A percentile compares a stretch with the other conserved stretches of the same genome.
phyloP scores from a whole-genome alignment of 2,113 vertebrate genomes.

The Siphamia tubifer region DNA sequence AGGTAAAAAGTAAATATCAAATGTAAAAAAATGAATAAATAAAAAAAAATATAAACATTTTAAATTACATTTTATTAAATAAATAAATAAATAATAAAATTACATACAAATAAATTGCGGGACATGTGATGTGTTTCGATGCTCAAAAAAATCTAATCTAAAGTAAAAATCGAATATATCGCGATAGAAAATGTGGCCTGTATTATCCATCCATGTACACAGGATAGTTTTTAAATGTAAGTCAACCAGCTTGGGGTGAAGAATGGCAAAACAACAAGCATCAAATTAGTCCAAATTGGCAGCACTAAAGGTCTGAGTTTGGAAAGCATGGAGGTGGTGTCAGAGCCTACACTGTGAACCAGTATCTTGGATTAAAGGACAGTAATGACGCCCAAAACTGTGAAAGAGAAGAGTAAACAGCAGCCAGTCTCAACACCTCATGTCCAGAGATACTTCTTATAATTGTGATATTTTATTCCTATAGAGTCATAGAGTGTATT shows the following conservation, averaged over 20 bases:
- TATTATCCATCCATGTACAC: too few relatives aligned
- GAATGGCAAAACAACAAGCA: slow-evolving; percentile 19
- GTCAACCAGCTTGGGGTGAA: background rate
- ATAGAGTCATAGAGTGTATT: background rate
- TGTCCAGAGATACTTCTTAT: background rate
- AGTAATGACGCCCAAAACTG: background rate
- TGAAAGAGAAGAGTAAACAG: background rate
- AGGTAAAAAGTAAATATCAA: too few relatives aligned
- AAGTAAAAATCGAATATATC: too few relatives aligned
- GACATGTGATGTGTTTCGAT: too few relatives aligned
- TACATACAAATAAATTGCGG: too few relatives aligned
- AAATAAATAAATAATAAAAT: too few relatives aligned
- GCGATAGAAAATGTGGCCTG: too few relatives aligned
- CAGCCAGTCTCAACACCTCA: background rate
- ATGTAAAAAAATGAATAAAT: too few relatives aligned
- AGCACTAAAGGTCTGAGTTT: slow-evolving; percentile 13
- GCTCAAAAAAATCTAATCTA: too few relatives aligned
- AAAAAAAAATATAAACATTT: too few relatives aligned
- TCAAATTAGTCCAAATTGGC: slow-evolving; percentile 31
- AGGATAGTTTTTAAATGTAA: background rate
- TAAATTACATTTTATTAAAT: too few relatives aligned
- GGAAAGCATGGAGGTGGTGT: slow-evolving; percentile 12
- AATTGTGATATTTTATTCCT: background rate
- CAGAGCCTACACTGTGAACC: background rate
- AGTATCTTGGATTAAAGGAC: background rate